Evolutionary conservation across 2,797 vertebrate genomes (phyloP), one percentile per base, ranked within the genome.

Genomic region (Astyanax mexicanus): DNA sequence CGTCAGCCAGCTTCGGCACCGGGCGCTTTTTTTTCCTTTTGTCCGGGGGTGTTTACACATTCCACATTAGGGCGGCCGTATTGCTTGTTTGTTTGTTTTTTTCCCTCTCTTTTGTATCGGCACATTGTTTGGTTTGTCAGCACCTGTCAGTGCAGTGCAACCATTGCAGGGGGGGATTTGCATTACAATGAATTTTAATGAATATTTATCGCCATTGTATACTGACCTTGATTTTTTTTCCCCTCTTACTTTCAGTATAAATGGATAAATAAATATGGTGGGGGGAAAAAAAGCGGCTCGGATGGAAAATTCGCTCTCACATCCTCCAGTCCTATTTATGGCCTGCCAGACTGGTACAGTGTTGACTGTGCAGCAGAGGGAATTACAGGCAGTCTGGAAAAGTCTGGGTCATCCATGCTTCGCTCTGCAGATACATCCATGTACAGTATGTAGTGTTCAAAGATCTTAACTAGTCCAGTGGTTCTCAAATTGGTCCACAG

Each of bases 131-230:
- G 51, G 73, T 47, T 64, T 91, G 91, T 91, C 90, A 91, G 89
- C 71, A 80, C 76, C 92, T 93, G 93, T 92, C 93, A 92, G 84
- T 75, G 84, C 6, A 13, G 73, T 9, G 80, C 80, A 45, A 71
- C 79, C 29, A 49, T 83, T 82, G 80, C 83, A 74, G 76, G 69
- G 85, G 85, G 85, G 85, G 85, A 92, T 93, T 91, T 93, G 89
- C 92, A 94, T 93, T 83, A 88, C 88, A 86, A 92, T 92, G 90
- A 91, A 92, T 91, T 89, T 89, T 90, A 91, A 91, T 90, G 89
- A 89, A 89, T 65, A 77, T 80, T 85, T 83, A 84, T 81, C 23
- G 84, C 75, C 80, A 76, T 81, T 86, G 79, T 87, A 84, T 88
- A 83, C 88, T 93, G 92, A 93, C 92, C 91, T 93, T 93, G 90